A percentile compares a stretch with the other conserved stretches of the same genome.
These are phyloP conservation scores for Meloidogyne floridensis DNA, from an alignment of 1,140 invertebrate genomes.

Conservation along the genomic window DNA sequence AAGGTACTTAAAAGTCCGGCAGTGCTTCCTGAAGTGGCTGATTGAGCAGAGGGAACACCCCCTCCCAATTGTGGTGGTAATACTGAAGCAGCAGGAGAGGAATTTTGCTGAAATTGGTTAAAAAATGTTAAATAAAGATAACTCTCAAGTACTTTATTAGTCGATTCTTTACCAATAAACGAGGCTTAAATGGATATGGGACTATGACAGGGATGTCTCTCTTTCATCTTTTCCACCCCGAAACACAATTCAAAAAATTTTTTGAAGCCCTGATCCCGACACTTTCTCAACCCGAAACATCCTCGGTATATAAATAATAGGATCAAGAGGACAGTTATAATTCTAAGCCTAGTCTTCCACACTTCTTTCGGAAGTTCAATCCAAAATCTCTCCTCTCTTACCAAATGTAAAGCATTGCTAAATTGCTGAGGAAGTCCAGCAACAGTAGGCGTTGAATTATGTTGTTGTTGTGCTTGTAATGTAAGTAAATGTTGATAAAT, in stretches of 20 bases:
- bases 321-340: not conserved
- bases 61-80: constrained; percentile 28
- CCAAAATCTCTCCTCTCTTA: constrained; percentile 3
- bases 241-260: too few relatives aligned
- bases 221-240: too few relatives aligned
- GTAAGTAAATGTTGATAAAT: constrained; percentile 39
- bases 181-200: too few relatives aligned
- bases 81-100: constrained; percentile 10
- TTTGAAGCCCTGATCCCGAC: too few relatives aligned
- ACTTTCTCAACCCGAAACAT: too few relatives aligned
- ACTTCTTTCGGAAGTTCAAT: too few relatives aligned
- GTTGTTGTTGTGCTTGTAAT: constrained; percentile 31
- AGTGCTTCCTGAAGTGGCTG: not conserved
- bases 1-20: constrained; percentile 16
- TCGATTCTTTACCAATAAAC: too few relatives aligned
- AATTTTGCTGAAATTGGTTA: constrained; percentile 15
- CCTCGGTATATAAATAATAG: not conserved
- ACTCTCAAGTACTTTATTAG: too few relatives aligned
- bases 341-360: too few relatives aligned
- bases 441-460: constrained; percentile 22
- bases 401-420: constrained; percentile 32
- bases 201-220: too few relatives aligned
- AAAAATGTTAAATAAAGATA: not conserved
- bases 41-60: not conserved
- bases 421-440: constrained; percentile 40